phyloP scores from a whole-genome alignment of 2,888 invertebrate genomes.

The Habroteleia sp. region DNA sequence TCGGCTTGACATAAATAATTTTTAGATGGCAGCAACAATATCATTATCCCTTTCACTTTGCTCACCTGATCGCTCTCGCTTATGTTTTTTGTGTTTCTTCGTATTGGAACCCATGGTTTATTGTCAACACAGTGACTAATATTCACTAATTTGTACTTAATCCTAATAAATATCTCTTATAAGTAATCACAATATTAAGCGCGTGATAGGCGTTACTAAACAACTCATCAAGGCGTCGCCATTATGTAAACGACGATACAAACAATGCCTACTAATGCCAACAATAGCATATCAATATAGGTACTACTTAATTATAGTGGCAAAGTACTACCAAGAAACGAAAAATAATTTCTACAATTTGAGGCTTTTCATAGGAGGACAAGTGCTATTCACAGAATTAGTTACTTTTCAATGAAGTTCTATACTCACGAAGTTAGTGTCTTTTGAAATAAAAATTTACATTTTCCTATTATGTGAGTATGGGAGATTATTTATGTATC shows the following conservation, averaged over 20 bases:
- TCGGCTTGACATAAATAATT: slow-evolving; percentile 14
- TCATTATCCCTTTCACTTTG: slow-evolving; percentile 60
- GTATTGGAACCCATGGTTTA: slow-evolving; percentile 77
- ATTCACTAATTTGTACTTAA: slow-evolving; percentile 21
- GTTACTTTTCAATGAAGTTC: too few species aligned
- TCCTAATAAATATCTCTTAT: not conserved
- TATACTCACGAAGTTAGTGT: too few species aligned
- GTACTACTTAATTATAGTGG: too few species aligned
- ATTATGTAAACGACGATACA: slow-evolving; percentile 2
- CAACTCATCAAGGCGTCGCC: not conserved
- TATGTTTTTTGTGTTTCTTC: slow-evolving; percentile 80
- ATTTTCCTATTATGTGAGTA: too few species aligned
- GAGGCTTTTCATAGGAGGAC: too few species aligned
- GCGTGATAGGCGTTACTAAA: not conserved
- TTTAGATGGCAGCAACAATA: slow-evolving; percentile 32
- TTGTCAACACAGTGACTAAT: slow-evolving; percentile 38
- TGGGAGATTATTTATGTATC: too few species aligned
- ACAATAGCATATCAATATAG: too few species aligned
- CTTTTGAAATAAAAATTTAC: too few species aligned
- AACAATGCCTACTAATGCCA: too few species aligned
- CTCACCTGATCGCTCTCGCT: slow-evolving; percentile 80
- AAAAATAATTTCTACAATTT: too few species aligned
- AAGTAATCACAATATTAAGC: slow-evolving; percentile 11
- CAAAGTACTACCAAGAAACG: too few species aligned
- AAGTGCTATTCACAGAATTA: too few species aligned